Evolutionary conservation across 2,113 vertebrate species (phyloP).

Genomic region (Azemiops feae): DNA sequence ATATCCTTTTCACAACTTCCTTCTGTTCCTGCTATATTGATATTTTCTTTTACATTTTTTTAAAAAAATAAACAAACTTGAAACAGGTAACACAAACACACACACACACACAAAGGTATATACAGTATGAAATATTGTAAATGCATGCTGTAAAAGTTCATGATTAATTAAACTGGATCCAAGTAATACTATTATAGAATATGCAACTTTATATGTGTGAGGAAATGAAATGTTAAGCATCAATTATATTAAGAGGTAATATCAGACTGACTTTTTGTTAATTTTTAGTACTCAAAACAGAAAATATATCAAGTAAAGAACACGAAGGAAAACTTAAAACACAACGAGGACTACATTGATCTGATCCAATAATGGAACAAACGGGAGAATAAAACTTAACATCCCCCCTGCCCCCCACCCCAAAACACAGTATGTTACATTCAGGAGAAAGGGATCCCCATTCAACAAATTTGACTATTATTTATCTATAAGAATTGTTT

Average conservation of each 20-base stretch:
- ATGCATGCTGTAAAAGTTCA: neutral
- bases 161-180: neutral
- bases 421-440: neutral
- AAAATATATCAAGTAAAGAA: neutral
- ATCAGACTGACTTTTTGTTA: neutral
- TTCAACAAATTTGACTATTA: neutral
- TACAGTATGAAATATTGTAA: neutral
- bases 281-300: neutral
- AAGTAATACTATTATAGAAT: neutral
- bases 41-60: neutral
- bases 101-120: neutral
- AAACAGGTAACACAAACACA: neutral
- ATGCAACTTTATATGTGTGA: neutral
- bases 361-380: neutral
- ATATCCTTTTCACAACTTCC: conserved; percentile 41
- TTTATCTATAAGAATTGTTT: neutral
- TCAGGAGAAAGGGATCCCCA: too few species aligned
- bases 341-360: neutral
- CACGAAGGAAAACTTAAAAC: neutral
- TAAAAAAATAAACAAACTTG: neutral
- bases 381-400: neutral
- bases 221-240: neutral
- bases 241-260: neutral
- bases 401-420: neutral
- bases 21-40: neutral